Evolutionary conservation across 1,140 invertebrate species (phyloP), one percentile per base, ranked within the genome.

Genomic region (Leptinotarsa texana): DNA sequence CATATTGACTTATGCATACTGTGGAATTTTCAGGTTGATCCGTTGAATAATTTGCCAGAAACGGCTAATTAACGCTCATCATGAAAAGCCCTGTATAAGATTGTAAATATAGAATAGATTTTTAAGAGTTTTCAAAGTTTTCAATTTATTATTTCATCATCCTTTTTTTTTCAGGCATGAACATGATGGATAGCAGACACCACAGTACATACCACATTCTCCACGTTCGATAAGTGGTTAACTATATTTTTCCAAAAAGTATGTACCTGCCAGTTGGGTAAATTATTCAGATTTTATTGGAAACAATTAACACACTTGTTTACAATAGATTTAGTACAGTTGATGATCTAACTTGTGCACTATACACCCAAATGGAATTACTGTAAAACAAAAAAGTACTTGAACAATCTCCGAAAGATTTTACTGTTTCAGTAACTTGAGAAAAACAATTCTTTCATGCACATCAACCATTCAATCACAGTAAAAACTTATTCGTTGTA

Each of bases 141-240:
- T 33, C 11, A 11, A 33, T 8, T 33, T 33, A 33, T 33, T 33
- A 11, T 8, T 11, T 33, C 33, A 33, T 57, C 51, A 15, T 51
- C 4, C 1, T 17, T 57, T 57, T 69, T 69, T 4, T 69, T 69
- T 17, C 27, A 69, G 67, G 33, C 24, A 69, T 21, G 67, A 18
- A 4, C 18, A 21, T 69, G 42, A 69, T 69, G 67, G 27, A 69
- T 69, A 69, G 67, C 42, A 69, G 42, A 42, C 24, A 69, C 42
- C 67, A 24, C 13, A 48, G n/a, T 42, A 69, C 33, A 17, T 21
- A 24, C 24, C 24, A 47, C n/a, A 47, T 69, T 33, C 42, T 33
- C 27, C 42, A 48, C 24, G 15, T 69, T n/a, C 24, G 67, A 69
- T 69, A 69, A 48, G 27, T 65, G 63, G 24, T 5, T 65, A 27